Conservation (phyloP, 2,888 invertebrate species). For the Steinernema scapterisci region DNA sequence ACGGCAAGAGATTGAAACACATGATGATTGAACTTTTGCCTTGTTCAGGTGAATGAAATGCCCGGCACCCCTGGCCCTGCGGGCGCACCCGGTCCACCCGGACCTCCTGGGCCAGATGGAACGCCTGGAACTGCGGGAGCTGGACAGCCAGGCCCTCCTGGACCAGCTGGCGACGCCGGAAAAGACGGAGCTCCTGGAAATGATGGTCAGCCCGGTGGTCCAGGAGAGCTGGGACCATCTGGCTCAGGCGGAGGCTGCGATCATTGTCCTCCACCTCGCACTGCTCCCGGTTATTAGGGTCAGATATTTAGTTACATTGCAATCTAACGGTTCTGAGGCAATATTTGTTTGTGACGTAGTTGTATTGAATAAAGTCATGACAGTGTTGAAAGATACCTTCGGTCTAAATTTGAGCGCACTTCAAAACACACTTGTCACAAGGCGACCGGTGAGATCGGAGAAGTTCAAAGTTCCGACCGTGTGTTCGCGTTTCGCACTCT, state of each 20-base stretch:
- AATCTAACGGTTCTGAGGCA: not conserved
- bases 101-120: conserved; percentile 49
- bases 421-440: no score
- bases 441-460: no score
- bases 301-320: not conserved
- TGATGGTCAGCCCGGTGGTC: conserved; percentile 32
- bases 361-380: conserved; percentile 3
- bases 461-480: no score
- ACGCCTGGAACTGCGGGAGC: conserved; percentile 48
- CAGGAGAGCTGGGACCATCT: conserved; percentile 29
- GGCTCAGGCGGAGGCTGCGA: conserved; percentile 33
- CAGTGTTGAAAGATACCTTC: not conserved
- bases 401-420: not conserved
- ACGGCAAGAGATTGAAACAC: not conserved
- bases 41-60: not conserved
- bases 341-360: not conserved
- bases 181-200: conserved; percentile 29
- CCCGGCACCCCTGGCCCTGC: conserved; percentile 4
- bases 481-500: no score
- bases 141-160: conserved; percentile 40
- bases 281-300: conserved; percentile 35
- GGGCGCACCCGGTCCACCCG: conserved; percentile 48
- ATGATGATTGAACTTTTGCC: no score
- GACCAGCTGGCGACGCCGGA: conserved; percentile 27
- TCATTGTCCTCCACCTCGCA: conserved; percentile 35